Evolutionary conservation across 2,888 invertebrate species (phyloP).

Genomic region (Drosophila robusta): DNA sequence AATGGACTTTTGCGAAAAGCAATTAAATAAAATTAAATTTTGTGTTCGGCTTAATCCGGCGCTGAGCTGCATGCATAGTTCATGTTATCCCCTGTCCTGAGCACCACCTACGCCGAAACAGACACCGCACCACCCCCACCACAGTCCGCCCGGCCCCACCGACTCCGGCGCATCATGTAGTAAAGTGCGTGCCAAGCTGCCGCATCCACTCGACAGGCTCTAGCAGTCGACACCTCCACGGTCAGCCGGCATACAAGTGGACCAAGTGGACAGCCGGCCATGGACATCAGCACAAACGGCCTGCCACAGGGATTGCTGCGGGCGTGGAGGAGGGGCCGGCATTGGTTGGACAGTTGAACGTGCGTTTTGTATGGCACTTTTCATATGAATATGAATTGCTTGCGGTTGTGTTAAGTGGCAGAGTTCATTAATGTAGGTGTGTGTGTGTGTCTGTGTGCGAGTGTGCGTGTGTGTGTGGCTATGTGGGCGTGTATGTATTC

Average conservation of each 20-base stretch:
- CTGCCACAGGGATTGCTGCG: conserved; percentile 4
- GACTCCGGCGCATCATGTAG: conserved; percentile 7
- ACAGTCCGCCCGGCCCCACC: not conserved
- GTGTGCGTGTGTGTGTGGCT: too few species aligned
- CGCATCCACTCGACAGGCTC: conserved; percentile 72
- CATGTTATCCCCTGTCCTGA: conserved; percentile 68
- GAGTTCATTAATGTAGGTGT: conserved; percentile 51
- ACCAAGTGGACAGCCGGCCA: conserved; percentile 50
- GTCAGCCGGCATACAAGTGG: conserved; percentile 47
- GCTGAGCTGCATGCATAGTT: conserved; percentile 77
- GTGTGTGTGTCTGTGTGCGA: not conserved
- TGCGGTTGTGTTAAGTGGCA: conserved; percentile 76
- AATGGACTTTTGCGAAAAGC: conserved; percentile 79
- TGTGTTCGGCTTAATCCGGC: conserved; percentile 71
- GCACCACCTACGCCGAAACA: conserved; percentile 15
- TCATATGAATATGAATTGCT: conserved; percentile 79
- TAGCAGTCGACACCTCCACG: conserved; percentile 65
- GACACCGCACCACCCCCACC: not conserved
- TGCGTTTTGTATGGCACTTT: conserved; percentile 68
- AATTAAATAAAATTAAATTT: conserved; percentile 80
- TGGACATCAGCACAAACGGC: conserved; percentile 34
- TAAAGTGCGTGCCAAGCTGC: conserved; percentile 72
- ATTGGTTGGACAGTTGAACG: conserved; percentile 41
- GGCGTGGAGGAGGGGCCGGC: conserved; percentile 2
- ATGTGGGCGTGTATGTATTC: not conserved